A percentile compares a stretch with the other conserved stretches of the same genome.
Evolutionary conservation across 2,797 vertebrate species (phyloP).

Genomic region (Leptatherina wallacei): DNA sequence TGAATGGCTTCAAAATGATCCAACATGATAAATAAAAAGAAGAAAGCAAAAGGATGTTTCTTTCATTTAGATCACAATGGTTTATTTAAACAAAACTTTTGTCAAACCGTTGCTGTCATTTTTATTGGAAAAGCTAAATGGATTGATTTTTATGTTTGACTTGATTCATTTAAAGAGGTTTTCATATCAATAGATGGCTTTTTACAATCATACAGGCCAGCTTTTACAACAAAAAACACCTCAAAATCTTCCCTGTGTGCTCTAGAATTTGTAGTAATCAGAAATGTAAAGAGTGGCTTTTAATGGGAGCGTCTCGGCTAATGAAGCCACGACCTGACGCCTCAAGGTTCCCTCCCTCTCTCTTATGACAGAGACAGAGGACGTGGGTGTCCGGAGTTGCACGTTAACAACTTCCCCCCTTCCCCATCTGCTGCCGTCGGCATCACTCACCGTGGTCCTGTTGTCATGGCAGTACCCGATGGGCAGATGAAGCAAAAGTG

Average conservation of each 20-base stretch:
- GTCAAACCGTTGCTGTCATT: background rate
- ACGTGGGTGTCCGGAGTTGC: slow-evolving; percentile 51
- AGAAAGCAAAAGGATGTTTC: slow-evolving; percentile 16
- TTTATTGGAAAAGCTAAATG: slow-evolving; percentile 20
- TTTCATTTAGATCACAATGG: slow-evolving; percentile 32
- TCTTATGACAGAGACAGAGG: slow-evolving; percentile 55
- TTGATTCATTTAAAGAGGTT: slow-evolving; percentile 27
- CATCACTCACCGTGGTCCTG: slow-evolving; percentile 57
- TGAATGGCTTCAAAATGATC: slow-evolving; percentile 44
- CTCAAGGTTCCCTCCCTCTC: slow-evolving; percentile 50
- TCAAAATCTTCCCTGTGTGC: slow-evolving; percentile 10
- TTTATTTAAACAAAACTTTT: slow-evolving; percentile 22
- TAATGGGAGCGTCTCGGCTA: slow-evolving; percentile 66
- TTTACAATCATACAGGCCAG: slow-evolving; percentile 22
- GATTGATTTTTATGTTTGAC: slow-evolving; percentile 47
- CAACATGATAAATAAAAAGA: slow-evolving; percentile 9
- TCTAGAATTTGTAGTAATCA: slow-evolving; percentile 42
- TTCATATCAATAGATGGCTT: slow-evolving; percentile 26
- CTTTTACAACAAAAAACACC: slow-evolving; percentile 27
- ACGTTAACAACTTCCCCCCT: slow-evolving; percentile 57
- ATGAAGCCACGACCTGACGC: slow-evolving; percentile 65
- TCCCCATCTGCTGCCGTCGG: slow-evolving; percentile 59
- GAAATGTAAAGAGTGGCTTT: slow-evolving; percentile 52
- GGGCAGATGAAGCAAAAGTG: slow-evolving; percentile 69
- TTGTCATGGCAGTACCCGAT: slow-evolving; percentile 66